Conservation (phyloP, 2,888 invertebrate species). For the Plebejus melissa region DNA sequence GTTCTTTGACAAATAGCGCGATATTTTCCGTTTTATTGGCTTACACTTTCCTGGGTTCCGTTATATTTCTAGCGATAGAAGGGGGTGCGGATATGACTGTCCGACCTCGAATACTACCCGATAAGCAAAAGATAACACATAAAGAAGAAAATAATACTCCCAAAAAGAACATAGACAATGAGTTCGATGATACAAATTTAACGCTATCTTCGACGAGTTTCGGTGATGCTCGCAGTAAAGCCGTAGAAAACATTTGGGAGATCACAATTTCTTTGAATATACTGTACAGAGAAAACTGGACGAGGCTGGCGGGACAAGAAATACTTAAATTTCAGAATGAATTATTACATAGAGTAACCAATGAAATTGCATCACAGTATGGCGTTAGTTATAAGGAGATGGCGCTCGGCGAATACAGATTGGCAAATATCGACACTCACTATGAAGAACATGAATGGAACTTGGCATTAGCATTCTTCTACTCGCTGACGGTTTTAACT, state of each 20-base stretch:
- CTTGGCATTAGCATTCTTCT: conserved; percentile 94
- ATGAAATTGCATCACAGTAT: conserved; percentile 84
- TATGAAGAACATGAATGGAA: conserved; percentile 89
- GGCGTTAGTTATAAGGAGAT: conserved; percentile 74
- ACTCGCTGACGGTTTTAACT: conserved; percentile 95
- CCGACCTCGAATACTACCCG: conserved; percentile 69
- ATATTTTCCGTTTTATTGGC: conserved; percentile 90
- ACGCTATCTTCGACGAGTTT: conserved; percentile 71
- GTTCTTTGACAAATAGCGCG: conserved; percentile 88
- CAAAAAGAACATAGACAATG: conserved; percentile 63
- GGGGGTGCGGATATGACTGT: conserved; percentile 80
- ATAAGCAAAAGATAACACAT: conserved; percentile 71
- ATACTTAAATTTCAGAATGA: conserved; percentile 91
- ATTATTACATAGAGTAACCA: conserved; percentile 87
- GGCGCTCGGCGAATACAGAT: conserved; percentile 71
- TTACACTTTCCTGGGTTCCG: conserved; percentile 87
- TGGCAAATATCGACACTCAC: conserved; percentile 61
- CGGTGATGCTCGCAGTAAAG: conserved; percentile 75
- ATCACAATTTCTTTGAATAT: conserved; percentile 93
- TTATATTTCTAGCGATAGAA: conserved; percentile 92
- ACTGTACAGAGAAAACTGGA: conserved; percentile 94
- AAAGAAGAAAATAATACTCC: conserved; percentile 66
- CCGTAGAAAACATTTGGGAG: conserved; percentile 94
- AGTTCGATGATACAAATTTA: conserved; percentile 62
- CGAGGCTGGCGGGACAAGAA: conserved; percentile 87